Conservation (phyloP, 2,888 invertebrate species). For the Heterodera filipjevi region DNA sequence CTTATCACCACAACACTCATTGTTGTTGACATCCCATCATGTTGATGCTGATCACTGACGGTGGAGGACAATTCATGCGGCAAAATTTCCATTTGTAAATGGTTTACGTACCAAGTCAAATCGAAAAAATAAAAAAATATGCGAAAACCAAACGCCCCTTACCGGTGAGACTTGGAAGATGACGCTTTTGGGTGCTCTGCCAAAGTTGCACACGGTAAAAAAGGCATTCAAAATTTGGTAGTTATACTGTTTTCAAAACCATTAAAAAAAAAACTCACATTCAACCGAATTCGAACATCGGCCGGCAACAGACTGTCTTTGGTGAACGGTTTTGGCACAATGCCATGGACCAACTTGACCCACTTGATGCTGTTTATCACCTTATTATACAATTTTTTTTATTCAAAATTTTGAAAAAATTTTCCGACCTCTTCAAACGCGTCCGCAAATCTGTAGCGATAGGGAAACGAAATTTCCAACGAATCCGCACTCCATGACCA, state of each 20-base stretch:
- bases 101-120: too few species aligned
- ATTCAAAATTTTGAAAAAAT: slow-evolving; percentile 4
- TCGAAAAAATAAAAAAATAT: too few species aligned
- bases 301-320: slow-evolving; percentile 78
- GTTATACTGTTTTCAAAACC: too few species aligned
- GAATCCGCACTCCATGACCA: slow-evolving; percentile 65
- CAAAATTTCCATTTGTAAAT: slow-evolving; percentile 91
- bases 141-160: too few species aligned
- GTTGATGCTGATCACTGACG: slow-evolving; percentile 33
- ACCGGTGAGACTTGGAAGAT: too few species aligned
- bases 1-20: too few species aligned
- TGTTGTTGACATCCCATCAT: neutral
- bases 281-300: slow-evolving; percentile 84
- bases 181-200: too few species aligned
- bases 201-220: too few species aligned
- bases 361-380: slow-evolving; percentile 86
- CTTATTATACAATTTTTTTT: slow-evolving; percentile 18
- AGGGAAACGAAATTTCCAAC: slow-evolving; percentile 66
- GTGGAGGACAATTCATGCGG: slow-evolving; percentile 71
- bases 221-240: too few species aligned
- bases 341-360: slow-evolving; percentile 77
- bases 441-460: slow-evolving; percentile 46
- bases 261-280: too few species aligned
- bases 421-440: slow-evolving; percentile 47
- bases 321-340: slow-evolving; percentile 74